Conservation (phyloP, 2,113 vertebrate species). For the Alaudala cheleensis region DNA sequence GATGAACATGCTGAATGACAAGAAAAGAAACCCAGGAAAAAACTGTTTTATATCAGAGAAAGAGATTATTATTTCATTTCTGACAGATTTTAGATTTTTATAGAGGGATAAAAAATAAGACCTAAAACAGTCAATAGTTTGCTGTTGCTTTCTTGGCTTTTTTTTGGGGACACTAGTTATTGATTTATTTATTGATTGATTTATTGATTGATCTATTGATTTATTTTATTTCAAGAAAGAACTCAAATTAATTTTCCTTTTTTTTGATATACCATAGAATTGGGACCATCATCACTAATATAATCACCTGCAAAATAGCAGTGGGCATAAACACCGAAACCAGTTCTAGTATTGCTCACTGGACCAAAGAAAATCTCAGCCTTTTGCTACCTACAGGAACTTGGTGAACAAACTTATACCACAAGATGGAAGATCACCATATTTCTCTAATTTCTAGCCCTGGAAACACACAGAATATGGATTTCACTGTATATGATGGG, state of each 20-base stretch:
- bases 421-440: background rate
- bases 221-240: background rate
- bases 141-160: rapidly evolving
- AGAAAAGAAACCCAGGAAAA: background rate
- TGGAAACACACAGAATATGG: background rate
- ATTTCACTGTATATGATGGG: background rate
- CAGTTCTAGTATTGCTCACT: background rate
- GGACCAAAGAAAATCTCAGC: background rate
- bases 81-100: background rate
- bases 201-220: background rate
- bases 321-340: background rate
- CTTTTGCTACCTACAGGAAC: background rate
- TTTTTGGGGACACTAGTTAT: background rate
- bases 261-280: background rate
- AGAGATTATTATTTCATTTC: background rate
- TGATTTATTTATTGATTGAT: background rate
- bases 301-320: background rate
- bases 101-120: background rate
- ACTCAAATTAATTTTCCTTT: background rate
- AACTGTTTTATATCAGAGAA: background rate
- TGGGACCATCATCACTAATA: background rate
- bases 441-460: background rate
- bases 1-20: background rate
- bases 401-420: background rate
- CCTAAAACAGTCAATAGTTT: background rate